Percentiles rank a stretch among this genome's conserved stretches.
Evolutionary conservation across 2,113 vertebrate species (phyloP).

Genomic region (Ammodytes marinus): DNA sequence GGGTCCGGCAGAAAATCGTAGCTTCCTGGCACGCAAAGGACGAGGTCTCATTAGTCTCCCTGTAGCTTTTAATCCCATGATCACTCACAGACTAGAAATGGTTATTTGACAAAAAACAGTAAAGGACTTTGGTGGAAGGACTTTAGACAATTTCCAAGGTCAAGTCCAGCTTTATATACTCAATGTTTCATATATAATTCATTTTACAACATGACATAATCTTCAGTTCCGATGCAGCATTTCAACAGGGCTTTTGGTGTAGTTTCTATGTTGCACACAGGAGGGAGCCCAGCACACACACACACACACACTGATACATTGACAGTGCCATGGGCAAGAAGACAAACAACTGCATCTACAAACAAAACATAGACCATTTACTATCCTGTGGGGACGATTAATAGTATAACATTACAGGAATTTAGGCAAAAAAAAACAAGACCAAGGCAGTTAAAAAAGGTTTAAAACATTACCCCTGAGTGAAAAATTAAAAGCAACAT

Average conservation of each 20-base stretch:
- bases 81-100: neutral
- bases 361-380: conserved; percentile 19
- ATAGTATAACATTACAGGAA: neutral
- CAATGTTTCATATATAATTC: neutral
- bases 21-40: neutral
- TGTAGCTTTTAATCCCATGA: neutral
- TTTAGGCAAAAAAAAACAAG: neutral
- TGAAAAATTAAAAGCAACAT: neutral
- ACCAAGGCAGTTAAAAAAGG: fast-evolving
- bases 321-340: neutral
- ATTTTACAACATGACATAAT: neutral
- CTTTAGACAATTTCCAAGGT: neutral
- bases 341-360: conserved; percentile 20
- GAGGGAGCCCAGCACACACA: conserved; percentile 41
- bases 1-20: neutral
- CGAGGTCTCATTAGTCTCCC: no score
- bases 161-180: neutral
- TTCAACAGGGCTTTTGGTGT: neutral
- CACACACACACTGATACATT: conserved; percentile 19
- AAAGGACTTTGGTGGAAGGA: no score
- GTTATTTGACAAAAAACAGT: neutral
- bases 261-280: conserved; percentile 27
- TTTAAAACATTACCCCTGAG: neutral
- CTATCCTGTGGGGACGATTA: neutral
- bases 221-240: neutral